Evolutionary conservation across 2,888 invertebrate genomes (phyloP).

Genomic region (Hipparchia sbordonii): DNA sequence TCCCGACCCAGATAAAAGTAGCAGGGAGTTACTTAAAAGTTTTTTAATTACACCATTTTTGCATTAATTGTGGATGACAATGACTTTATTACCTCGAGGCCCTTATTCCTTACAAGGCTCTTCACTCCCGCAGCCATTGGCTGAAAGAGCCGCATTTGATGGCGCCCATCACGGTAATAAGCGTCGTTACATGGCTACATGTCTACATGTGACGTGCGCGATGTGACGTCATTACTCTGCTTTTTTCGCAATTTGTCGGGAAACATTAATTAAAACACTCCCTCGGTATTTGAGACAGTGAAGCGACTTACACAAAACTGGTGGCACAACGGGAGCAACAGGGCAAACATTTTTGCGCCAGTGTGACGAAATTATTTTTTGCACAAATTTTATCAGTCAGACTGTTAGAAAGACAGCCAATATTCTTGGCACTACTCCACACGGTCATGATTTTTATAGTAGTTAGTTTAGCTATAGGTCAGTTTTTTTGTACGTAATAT

Average conservation of each 20-base stretch:
- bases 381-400: too few relatives aligned
- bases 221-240: constrained; percentile 60
- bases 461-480: too few relatives aligned
- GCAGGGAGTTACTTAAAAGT: constrained; percentile 14
- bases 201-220: constrained; percentile 44
- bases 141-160: constrained; percentile 59
- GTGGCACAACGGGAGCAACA: constrained; percentile 47
- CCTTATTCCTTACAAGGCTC: constrained; percentile 65
- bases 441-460: too few relatives aligned
- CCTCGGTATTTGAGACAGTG: constrained; percentile 64
- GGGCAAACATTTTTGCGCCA: constrained; percentile 17
- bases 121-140: constrained; percentile 66
- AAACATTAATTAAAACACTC: constrained; percentile 74
- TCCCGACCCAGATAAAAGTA: constrained; percentile 21
- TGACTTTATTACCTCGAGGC: constrained; percentile 35
- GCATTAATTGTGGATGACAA: constrained; percentile 29
- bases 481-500: too few relatives aligned
- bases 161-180: constrained; percentile 64
- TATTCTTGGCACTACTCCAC: too few relatives aligned
- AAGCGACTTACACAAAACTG: constrained; percentile 50
- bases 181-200: constrained; percentile 57
- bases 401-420: too few relatives aligned
- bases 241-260: constrained; percentile 71
- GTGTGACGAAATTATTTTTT: too few relatives aligned
- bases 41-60: constrained; percentile 28